Evolutionary conservation across 2,113 vertebrate species (phyloP).

Genomic region (Steatornis caripensis): DNA sequence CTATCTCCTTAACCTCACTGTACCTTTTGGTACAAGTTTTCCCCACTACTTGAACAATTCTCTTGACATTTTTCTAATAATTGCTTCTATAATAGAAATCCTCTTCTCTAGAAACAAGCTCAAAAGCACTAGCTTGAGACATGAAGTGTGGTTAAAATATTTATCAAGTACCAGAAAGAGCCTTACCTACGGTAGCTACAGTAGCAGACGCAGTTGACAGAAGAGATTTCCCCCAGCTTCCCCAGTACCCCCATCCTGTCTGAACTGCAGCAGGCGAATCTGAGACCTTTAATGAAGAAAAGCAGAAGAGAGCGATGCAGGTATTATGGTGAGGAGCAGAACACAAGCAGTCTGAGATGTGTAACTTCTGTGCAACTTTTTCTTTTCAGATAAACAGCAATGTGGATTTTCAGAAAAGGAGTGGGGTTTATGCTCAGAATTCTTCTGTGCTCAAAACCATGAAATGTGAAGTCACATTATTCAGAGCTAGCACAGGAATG

Average conservation of each 20-base stretch:
- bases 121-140: not conserved
- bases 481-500: not conserved
- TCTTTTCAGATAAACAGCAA: not conserved
- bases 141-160: not conserved
- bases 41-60: not conserved
- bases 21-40: not conserved
- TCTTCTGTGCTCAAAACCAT: not conserved
- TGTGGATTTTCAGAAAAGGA: not conserved
- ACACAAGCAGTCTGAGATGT: not conserved
- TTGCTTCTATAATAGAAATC: not conserved
- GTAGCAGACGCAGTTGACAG: conserved; percentile 92
- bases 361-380: not conserved
- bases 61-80: conserved; percentile 1
- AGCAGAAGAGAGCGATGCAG: not conserved
- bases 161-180: not conserved
- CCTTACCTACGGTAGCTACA: conserved; percentile 92
- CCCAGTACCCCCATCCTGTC: conserved; percentile 93
- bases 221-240: conserved; percentile 94
- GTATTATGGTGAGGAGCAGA: not conserved
- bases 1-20: not conserved
- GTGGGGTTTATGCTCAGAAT: not conserved
- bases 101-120: not conserved
- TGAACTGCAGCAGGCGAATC: conserved; percentile 70
- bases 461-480: not conserved
- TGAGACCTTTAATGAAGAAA: conserved; percentile 60